These are phyloP conservation scores for Drosophila prosaltans DNA, from an alignment of 1,140 invertebrate genomes.

Conservation along the genomic window DNA sequence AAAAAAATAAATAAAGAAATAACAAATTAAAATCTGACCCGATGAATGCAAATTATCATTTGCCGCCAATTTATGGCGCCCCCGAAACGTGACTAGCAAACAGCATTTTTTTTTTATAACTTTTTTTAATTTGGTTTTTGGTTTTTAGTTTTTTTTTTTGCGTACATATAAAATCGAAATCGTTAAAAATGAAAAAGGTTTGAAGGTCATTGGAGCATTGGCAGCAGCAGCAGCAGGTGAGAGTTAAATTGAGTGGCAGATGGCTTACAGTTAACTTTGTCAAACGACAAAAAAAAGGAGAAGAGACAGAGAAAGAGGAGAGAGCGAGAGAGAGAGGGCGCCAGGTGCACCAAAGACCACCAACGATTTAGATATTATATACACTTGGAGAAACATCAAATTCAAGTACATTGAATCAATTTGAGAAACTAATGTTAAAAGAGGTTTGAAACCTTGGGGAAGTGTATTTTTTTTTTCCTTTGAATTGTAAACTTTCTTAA, in stretches of 20 bases:
- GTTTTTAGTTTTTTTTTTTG: constrained; percentile 24
- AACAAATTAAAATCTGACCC: constrained; percentile 54
- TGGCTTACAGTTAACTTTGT: constrained; percentile 47
- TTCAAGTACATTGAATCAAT: not conserved
- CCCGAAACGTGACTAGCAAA: constrained; percentile 73
- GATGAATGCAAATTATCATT: constrained; percentile 67
- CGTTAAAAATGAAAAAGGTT: constrained; percentile 52
- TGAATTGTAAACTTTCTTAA: no score
- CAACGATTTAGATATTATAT: constrained; percentile 19
- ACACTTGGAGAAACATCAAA: not conserved
- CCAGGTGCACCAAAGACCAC: constrained; percentile 48
- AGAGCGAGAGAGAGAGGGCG: not conserved
- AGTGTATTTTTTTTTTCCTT: no score
- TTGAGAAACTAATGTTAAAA: no score
- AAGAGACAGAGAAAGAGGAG: not conserved
- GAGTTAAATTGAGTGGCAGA: constrained; percentile 33
- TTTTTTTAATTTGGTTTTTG: constrained; percentile 29
- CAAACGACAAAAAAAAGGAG: not conserved
- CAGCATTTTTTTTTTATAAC: constrained; percentile 45
- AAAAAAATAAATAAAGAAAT: constrained; percentile 29
- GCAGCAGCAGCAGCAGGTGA: constrained; percentile 34
- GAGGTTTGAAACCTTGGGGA: no score
- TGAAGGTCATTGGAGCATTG: constrained; percentile 69
- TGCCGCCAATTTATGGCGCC: constrained; percentile 74
- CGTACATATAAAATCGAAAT: constrained; percentile 43